Percentiles rank a stretch among this genome's conserved stretches.
phyloP scores from a whole-genome alignment of 64 coral and sea anemone species.

The Stichodactyla mertensii region DNA sequence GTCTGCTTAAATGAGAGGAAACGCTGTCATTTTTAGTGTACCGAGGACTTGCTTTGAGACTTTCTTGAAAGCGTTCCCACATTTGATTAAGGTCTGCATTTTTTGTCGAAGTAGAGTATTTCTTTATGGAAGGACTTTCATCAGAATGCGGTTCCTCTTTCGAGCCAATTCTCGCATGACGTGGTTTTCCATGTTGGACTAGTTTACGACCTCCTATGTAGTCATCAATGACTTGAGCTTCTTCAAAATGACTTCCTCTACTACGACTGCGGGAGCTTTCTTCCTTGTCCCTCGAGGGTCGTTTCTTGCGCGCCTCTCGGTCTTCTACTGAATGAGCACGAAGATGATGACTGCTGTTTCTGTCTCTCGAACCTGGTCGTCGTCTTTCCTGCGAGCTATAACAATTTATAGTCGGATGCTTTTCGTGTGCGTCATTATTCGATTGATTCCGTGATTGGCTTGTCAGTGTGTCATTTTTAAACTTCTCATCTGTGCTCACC shows the following conservation, averaged over 20 bases:
- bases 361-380: not conserved
- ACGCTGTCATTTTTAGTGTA: not conserved
- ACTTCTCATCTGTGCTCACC: not conserved
- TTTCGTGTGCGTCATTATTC: not conserved
- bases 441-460: not conserved
- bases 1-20: slow-evolving; percentile 14
- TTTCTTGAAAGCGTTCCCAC: slow-evolving; percentile 44
- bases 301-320: not conserved
- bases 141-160: not conserved
- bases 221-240: not conserved
- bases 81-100: slow-evolving; percentile 32
- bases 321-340: not conserved
- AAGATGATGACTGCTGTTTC: not conserved
- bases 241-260: slow-evolving; percentile 3
- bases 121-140: not conserved
- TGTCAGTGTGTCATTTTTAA: not conserved
- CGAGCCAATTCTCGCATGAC: not conserved
- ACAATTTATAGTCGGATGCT: not conserved
- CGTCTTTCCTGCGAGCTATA: not conserved
- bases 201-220: slow-evolving; percentile 16
- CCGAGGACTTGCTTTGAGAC: slow-evolving; percentile 8
- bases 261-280: not conserved
- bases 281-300: not conserved
- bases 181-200: not conserved
- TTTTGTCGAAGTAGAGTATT: not conserved